Base-by-base conservation (phyloP, 2,888 invertebrate genomes). In the Agrochola litura region DNA sequence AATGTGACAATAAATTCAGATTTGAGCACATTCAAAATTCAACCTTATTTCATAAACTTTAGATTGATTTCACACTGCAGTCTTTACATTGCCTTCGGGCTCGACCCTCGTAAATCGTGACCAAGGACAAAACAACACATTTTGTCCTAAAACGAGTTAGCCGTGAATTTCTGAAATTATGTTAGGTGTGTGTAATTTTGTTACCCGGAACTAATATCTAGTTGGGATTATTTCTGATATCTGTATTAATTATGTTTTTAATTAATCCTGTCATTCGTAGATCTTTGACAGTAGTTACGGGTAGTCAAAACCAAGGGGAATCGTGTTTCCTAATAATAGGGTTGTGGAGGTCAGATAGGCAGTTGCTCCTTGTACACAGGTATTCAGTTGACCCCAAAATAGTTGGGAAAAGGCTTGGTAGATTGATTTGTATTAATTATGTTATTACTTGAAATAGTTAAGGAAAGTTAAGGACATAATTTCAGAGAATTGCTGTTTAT, bases 61-160 rank as follows among this genome's bases (percentile, higher is more conserved):
- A 77, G 75, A 80, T 61, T 77, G n/a, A 77, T 76, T 79, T 79
- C 80, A 63, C 64, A 67, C 4, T 73, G 58, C 12, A 49, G 22
- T 70, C 58, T 75, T 76, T 52, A 68, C 69, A 64, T 65, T 54
- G 63, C 72, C 75, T 63, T 73, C 70, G 64, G 74, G 81, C 54
- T 69, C 85, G 78, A 90, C 92, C 91, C 89, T 91, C 91, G 90
- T 92, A 91, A 91, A 91, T 92, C 87, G 87, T 82, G 74, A 69
- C 80, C 86, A 88, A 91, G 90, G 92, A 89, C 91, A 89, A 89
- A 92, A 91, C 90, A 90, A 89, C 89, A 90, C 87, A 88, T 90
- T 91, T 89, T 79, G 83, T 83, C 85, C 86, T 86, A 83, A 88
- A 90, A 89, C 87, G 86, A 88, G 88, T 91, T 79, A 86, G 82